Conservation (phyloP, 1,140 invertebrate species). For the Drosophila repletoides region DNA sequence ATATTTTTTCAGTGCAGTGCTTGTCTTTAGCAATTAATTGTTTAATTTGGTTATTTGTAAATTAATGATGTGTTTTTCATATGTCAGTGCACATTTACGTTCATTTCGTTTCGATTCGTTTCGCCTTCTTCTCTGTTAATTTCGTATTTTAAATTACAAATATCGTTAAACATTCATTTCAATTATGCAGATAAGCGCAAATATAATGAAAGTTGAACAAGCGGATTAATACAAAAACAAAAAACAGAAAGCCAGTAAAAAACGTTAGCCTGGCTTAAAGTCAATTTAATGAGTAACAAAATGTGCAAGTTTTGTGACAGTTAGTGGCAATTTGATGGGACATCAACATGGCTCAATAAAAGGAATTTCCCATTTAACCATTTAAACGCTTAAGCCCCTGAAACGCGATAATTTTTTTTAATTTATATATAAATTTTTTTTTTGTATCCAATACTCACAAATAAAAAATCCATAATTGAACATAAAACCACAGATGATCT, state of each 20-base stretch:
- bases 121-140: constrained; percentile 17
- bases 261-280: constrained; percentile 67
- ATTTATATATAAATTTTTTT: no score
- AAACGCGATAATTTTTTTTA: background rate
- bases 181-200: constrained; percentile 77
- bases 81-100: constrained; percentile 69
- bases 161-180: constrained; percentile 70
- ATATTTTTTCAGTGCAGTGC: constrained; percentile 10
- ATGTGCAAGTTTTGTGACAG: constrained; percentile 25
- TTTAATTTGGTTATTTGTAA: constrained; percentile 79
- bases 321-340: constrained; percentile 44
- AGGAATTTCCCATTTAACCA: constrained; percentile 7
- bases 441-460: no score
- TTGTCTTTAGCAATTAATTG: constrained; percentile 76
- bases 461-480: no score
- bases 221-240: constrained; percentile 62
- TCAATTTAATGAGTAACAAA: constrained; percentile 64
- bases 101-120: constrained; percentile 20
- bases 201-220: constrained; percentile 79
- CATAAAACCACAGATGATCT: no score
- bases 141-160: constrained; percentile 53
- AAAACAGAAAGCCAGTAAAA: constrained; percentile 14
- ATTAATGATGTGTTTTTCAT: constrained; percentile 80
- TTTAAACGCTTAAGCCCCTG: constrained; percentile 18
- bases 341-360: constrained; percentile 22